Conservation (phyloP, 2,888 invertebrate genomes). For the Arge pagana region DNA sequence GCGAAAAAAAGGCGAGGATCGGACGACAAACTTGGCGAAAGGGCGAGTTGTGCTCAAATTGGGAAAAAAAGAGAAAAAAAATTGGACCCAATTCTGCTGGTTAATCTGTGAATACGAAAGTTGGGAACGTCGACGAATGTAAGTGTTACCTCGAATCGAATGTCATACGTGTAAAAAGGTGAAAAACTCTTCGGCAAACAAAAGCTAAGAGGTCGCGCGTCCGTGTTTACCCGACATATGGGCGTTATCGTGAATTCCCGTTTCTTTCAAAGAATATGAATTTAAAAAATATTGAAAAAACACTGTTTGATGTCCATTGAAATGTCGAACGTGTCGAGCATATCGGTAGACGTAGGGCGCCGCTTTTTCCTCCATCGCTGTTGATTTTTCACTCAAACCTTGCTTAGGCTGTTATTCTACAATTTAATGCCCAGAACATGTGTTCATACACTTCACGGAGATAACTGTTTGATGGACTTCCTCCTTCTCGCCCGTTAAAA, state of each 20-base stretch:
- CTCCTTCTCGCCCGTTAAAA: no score
- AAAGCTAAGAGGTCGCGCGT: conserved; percentile 16
- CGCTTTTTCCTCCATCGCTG: conserved; percentile 5
- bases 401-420: conserved; percentile 9
- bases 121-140: no score
- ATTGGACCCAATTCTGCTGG: no score
- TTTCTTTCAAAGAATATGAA: conserved; percentile 6
- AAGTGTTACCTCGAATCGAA: no score
- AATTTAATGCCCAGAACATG: conserved; percentile 16
- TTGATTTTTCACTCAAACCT: conserved; percentile 24
- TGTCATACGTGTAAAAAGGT: conserved; percentile 1
- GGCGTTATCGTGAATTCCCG: conserved; percentile 16
- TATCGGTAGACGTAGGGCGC: conserved; percentile 7
- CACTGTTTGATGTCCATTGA: conserved; percentile 25
- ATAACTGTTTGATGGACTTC: conserved; percentile 20
- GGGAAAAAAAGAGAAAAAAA: no score
- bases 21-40: no score
- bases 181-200: conserved; percentile 14
- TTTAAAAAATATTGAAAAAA: conserved; percentile 1
- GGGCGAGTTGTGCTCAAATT: no score
- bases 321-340: conserved; percentile 19
- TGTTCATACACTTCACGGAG: conserved; percentile 17
- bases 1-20: no score
- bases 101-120: no score
- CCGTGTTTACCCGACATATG: conserved; percentile 17